Evolutionary conservation across 2,113 vertebrate genomes (phyloP).

Genomic region (Myotis brandtii): DNA sequence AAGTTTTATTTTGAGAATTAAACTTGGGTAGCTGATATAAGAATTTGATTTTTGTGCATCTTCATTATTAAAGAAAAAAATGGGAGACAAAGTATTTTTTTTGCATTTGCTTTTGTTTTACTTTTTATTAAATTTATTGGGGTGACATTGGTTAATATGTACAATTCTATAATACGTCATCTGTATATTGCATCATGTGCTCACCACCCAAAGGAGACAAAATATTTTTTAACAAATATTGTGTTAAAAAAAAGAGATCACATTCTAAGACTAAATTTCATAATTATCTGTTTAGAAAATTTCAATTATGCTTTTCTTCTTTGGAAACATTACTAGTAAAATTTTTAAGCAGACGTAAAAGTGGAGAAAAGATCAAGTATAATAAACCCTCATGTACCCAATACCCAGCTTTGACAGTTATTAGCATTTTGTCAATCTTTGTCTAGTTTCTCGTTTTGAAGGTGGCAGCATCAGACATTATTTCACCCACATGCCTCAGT

Average conservation of each 20-base stretch:
- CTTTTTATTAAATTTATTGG: neutral
- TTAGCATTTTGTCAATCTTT: neutral
- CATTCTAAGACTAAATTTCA: neutral
- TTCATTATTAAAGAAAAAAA: constrained; percentile 4
- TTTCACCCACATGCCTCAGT: neutral
- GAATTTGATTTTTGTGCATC: neutral
- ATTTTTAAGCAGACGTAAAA: neutral
- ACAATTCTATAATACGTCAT: neutral
- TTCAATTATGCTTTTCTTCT: constrained; percentile 16
- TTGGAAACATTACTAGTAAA: neutral
- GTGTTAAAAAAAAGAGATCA: neutral
- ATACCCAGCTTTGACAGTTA: neutral
- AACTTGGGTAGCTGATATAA: neutral
- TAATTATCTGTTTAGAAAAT: neutral
- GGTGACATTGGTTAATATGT: neutral
- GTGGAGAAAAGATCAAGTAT: neutral
- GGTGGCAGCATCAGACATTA: neutral
- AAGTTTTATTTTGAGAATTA: constrained; percentile 42
- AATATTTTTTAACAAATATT: neutral
- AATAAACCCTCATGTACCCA: neutral
- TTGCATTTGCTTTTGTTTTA: neutral
- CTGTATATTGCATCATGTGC: neutral
- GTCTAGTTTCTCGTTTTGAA: neutral
- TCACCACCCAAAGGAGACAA: neutral
- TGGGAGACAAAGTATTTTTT: neutral